Conservation (phyloP, 2,113 vertebrate genomes). For the Daboia siamensis region DNA sequence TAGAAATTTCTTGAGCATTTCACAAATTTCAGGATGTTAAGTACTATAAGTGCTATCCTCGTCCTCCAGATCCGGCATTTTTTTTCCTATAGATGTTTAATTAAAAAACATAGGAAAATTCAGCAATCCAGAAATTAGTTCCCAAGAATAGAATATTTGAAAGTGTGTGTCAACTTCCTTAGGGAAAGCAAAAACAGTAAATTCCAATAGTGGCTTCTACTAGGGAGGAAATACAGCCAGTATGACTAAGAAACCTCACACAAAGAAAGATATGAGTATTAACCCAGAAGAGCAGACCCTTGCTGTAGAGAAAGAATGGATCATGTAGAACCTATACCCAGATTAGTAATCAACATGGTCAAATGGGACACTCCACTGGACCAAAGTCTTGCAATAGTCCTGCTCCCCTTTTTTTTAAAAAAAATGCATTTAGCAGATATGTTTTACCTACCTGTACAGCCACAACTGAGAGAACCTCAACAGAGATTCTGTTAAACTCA, state of each 20-base stretch:
- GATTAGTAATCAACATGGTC: background rate
- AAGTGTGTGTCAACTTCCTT: background rate
- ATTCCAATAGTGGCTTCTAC: background rate
- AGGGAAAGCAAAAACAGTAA: background rate
- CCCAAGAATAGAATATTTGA: background rate
- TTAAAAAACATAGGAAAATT: background rate
- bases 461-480: constrained; percentile 95
- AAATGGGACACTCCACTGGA: background rate
- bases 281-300: background rate
- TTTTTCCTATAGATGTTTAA: background rate
- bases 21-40: background rate
- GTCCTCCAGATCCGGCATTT: background rate
- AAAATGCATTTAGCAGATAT: background rate
- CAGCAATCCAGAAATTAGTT: background rate
- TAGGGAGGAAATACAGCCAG: background rate
- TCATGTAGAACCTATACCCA: background rate
- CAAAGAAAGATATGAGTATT: background rate
- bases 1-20: background rate
- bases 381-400: background rate
- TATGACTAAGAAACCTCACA: background rate
- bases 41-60: background rate
- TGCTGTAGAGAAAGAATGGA: background rate
- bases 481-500: constrained; percentile 96
- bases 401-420: background rate
- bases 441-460: constrained; percentile 86